These are phyloP conservation scores for Arenicola marina DNA, from an alignment of 2,888 invertebrate genomes.

Conservation along the genomic window DNA sequence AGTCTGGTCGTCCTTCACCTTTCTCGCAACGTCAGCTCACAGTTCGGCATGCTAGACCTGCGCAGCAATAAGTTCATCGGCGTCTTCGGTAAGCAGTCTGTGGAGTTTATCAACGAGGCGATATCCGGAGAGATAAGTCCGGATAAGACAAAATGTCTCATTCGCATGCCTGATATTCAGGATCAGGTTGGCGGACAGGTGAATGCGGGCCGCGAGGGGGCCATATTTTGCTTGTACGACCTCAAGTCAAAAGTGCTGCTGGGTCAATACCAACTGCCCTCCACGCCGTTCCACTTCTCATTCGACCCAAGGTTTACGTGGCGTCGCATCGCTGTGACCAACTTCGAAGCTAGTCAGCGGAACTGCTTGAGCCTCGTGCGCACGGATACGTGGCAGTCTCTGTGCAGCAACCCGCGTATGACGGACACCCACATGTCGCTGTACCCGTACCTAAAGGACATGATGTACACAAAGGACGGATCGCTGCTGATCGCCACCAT, in stretches of 20 bases:
- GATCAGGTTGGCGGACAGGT: neutral
- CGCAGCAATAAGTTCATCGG: slow-evolving; percentile 57
- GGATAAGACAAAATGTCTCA: slow-evolving; percentile 53
- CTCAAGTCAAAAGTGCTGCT: slow-evolving; percentile 46
- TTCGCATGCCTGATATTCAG: slow-evolving; percentile 45
- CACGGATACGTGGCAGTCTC: slow-evolving; percentile 44
- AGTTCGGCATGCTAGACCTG: slow-evolving; percentile 58
- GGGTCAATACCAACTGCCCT: slow-evolving; percentile 45
- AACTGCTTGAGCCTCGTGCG: slow-evolving; percentile 53
- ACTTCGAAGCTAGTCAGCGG: slow-evolving; percentile 47
- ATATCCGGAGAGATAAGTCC: slow-evolving; percentile 56
- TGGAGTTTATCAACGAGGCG: slow-evolving; percentile 55
- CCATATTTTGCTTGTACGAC: slow-evolving; percentile 49
- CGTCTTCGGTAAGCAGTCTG: slow-evolving; percentile 56
- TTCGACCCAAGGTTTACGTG: slow-evolving; percentile 58
- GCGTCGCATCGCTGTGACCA: slow-evolving; percentile 54
- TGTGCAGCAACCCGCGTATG: slow-evolving; percentile 49
- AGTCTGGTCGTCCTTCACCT: slow-evolving; percentile 56
- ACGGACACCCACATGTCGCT: slow-evolving; percentile 44
- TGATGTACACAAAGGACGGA: slow-evolving; percentile 54
- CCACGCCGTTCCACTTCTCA: slow-evolving; percentile 42
- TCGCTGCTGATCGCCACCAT: slow-evolving; percentile 54
- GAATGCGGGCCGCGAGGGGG: slow-evolving; percentile 15
- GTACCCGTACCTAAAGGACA: slow-evolving; percentile 51
- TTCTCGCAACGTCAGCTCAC: slow-evolving; percentile 55